Percentiles rank a stretch among this genome's conserved stretches.
phyloP scores from a whole-genome alignment of 2,797 vertebrate species.

The Linurgus olivaceus region DNA sequence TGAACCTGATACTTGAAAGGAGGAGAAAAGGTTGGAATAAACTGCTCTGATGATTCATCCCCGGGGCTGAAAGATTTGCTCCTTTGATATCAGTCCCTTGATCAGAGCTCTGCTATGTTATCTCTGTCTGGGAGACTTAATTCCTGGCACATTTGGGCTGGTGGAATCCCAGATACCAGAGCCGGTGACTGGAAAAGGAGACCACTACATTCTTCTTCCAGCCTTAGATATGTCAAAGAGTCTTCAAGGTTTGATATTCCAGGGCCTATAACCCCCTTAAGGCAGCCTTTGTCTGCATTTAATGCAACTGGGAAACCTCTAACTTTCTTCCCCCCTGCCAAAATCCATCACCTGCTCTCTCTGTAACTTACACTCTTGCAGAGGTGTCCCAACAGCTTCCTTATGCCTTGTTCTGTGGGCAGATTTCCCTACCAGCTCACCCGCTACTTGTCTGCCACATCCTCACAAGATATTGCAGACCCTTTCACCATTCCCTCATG shows the following conservation, averaged over 20 bases:
- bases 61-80: conserved; percentile 54
- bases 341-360: neutral
- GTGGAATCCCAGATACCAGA: conserved; percentile 54
- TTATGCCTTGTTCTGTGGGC: neutral
- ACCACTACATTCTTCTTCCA: conserved; percentile 31
- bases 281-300: neutral
- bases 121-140: conserved; percentile 60
- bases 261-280: neutral
- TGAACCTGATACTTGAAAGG: conserved; percentile 62
- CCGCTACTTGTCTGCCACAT: neutral
- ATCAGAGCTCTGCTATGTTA: conserved; percentile 64
- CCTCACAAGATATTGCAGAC: neutral
- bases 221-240: neutral
- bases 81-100: conserved; percentile 56
- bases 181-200: neutral
- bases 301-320: neutral
- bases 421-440: neutral
- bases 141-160: conserved; percentile 57
- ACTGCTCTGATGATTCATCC: conserved; percentile 57
- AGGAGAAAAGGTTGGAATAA: conserved; percentile 46
- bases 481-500: neutral
- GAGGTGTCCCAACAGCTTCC: neutral
- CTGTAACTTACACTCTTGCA: neutral
- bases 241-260: neutral
- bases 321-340: neutral